These are phyloP conservation scores for Drosophila leontia DNA, from an alignment of 1,140 invertebrate species.

Conservation along the genomic window DNA sequence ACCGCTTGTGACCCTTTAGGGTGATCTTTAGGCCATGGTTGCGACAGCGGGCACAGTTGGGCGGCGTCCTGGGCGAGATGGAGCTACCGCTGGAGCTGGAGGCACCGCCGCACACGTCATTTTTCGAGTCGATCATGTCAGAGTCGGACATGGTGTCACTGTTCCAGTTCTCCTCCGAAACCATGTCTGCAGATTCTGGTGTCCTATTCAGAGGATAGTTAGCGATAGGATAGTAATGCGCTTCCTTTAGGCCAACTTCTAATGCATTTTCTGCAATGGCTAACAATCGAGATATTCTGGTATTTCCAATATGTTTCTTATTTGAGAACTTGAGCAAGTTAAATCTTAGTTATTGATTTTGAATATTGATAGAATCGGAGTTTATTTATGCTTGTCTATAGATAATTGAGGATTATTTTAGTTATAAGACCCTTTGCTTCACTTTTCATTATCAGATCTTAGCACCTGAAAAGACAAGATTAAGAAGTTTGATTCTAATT, in stretches of 20 bases:
- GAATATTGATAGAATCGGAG: neutral
- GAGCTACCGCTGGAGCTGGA: conserved; percentile 86
- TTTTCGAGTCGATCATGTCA: conserved; percentile 83
- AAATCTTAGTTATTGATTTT: neutral
- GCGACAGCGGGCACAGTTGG: conserved; percentile 93
- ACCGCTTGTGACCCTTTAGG: conserved; percentile 96
- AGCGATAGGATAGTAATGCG: neutral
- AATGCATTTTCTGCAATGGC: conserved; percentile 18
- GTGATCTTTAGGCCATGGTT: conserved; percentile 94
- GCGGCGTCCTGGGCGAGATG: conserved; percentile 87
- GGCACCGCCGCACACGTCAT: conserved; percentile 85
- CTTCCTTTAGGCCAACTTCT: conserved; percentile 3
- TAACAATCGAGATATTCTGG: neutral
- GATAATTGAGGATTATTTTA: conserved; percentile 5
- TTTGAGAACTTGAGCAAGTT: conserved; percentile 2
- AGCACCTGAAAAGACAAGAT: conserved; percentile 41
- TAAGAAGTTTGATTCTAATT: conserved; percentile 3
- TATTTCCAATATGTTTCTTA: neutral
- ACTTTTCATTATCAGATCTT: conserved; percentile 12
- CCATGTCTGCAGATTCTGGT: conserved; percentile 58
- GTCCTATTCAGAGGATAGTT: neutral
- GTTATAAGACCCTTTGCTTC: conserved; percentile 6
- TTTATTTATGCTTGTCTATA: conserved; percentile 12
- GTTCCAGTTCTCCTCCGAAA: conserved; percentile 84
- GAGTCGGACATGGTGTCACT: conserved; percentile 84